Evolutionary conservation across 2,888 invertebrate species (phyloP).

Genomic region (Hartigia nigra): DNA sequence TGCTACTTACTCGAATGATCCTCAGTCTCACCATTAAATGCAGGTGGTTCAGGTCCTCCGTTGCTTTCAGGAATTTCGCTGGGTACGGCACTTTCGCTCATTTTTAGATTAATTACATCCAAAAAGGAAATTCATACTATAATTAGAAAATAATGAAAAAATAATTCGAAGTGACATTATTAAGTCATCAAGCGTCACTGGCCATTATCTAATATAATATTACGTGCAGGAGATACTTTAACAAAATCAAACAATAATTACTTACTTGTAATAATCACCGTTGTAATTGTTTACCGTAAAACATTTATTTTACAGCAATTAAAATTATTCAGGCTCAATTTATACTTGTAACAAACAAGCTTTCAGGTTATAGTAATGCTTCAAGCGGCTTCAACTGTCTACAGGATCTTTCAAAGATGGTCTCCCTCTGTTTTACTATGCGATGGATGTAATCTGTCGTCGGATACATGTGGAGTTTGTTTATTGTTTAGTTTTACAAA

Average conservation of each 20-base stretch:
- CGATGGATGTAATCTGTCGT: background rate
- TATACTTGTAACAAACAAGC: background rate
- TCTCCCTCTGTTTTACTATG: background rate
- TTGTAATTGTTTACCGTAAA: background rate
- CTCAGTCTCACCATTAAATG: constrained; percentile 53
- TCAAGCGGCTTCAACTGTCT: background rate
- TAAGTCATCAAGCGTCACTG: background rate
- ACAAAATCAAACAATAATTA: background rate
- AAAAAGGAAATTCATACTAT: constrained; percentile 1
- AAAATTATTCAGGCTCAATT: background rate
- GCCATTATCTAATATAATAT: background rate
- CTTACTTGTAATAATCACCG: background rate
- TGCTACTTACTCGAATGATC: constrained; percentile 46
- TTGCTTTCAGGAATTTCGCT: constrained; percentile 50
- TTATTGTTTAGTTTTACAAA: background rate
- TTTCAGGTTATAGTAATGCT: background rate
- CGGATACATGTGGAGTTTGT: background rate
- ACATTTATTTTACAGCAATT: background rate
- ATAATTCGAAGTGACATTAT: background rate
- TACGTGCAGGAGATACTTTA: background rate
- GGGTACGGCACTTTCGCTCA: constrained; percentile 44
- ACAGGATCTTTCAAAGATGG: background rate
- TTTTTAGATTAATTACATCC: constrained; percentile 18
- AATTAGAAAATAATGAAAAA: background rate
- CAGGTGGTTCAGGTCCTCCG: constrained; percentile 43